Evolutionary conservation across 2,888 invertebrate species (phyloP).

Genomic region (Tromatobia lineatoria): DNA sequence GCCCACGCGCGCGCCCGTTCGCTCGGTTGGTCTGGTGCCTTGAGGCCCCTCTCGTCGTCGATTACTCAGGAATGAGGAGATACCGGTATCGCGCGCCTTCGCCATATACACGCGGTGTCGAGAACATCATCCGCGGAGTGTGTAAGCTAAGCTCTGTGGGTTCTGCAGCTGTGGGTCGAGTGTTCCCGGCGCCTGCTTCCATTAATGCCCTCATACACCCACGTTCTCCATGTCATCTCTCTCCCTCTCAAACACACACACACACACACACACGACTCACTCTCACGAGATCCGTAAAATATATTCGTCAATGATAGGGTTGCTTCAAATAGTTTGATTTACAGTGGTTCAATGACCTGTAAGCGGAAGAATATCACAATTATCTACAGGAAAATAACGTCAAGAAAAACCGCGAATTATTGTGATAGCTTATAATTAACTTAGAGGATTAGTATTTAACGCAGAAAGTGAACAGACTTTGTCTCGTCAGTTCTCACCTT

Average conservation of each 20-base stretch:
- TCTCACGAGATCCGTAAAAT: conserved; percentile 14
- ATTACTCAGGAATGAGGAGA: conserved; percentile 85
- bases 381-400: background rate
- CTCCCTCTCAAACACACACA: conserved; percentile 26
- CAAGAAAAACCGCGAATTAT: background rate
- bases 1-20: conserved; percentile 25
- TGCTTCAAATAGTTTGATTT: background rate
- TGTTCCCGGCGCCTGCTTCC: conserved; percentile 74
- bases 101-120: conserved; percentile 67
- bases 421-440: conserved; percentile 64
- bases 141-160: conserved; percentile 46
- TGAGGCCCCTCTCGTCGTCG: conserved; percentile 77
- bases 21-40: conserved; percentile 73
- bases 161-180: conserved; percentile 74
- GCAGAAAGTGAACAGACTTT: conserved; percentile 32
- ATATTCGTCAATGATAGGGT: conserved; percentile 22
- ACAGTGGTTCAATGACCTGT: background rate
- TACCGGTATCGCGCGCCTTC: conserved; percentile 83
- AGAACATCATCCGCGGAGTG: conserved; percentile 40
- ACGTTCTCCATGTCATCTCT: conserved; percentile 60
- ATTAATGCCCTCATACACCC: conserved; percentile 67
- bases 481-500: conserved; percentile 35
- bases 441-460: conserved; percentile 45
- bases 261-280: too few species aligned
- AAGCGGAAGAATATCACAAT: background rate